Percentiles rank a stretch among this genome's conserved stretches.
Conservation (phyloP, 2,113 vertebrate genomes). For the Stigmatopora nigra region DNA sequence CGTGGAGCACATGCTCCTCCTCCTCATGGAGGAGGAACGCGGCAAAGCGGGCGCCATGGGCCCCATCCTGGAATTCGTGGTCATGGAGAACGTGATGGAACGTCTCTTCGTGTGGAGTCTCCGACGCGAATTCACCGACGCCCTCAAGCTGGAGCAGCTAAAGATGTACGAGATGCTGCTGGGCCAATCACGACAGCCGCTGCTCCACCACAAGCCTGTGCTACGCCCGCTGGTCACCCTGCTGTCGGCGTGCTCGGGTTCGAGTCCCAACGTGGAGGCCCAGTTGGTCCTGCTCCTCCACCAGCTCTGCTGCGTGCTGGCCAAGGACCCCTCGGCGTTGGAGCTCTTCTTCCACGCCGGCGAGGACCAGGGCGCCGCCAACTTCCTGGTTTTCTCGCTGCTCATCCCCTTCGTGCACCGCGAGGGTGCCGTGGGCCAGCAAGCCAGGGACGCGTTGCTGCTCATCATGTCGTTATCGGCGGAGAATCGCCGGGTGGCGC, state of each 20-base stretch:
- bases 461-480: constrained; percentile 96
- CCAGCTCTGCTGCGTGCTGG: constrained; percentile 90
- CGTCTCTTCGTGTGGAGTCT: constrained; percentile 97
- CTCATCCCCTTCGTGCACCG: constrained; percentile 95
- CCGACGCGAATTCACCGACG: constrained; percentile 87
- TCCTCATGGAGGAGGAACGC: constrained; percentile 86
- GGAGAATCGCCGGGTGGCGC: constrained; percentile 84
- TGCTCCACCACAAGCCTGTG: constrained; percentile 93
- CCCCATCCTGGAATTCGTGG: constrained; percentile 96
- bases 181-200: constrained; percentile 85
- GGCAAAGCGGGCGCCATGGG: constrained; percentile 87
- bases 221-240: constrained; percentile 94
- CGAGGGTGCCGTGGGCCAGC: constrained; percentile 89
- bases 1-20: constrained; percentile 94
- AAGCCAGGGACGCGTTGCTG: constrained; percentile 88
- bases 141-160: constrained; percentile 92
- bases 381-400: constrained; percentile 97
- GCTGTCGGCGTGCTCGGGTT: constrained; percentile 82
- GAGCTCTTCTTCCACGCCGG: constrained; percentile 97
- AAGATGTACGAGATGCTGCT: constrained; percentile 96
- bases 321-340: constrained; percentile 88
- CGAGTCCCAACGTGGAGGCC: constrained; percentile 72
- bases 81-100: constrained; percentile 97
- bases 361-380: constrained; percentile 94
- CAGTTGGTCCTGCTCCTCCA: constrained; percentile 86